phyloP scores from a whole-genome alignment of 1,140 invertebrate species.

The Delia radicum region DNA sequence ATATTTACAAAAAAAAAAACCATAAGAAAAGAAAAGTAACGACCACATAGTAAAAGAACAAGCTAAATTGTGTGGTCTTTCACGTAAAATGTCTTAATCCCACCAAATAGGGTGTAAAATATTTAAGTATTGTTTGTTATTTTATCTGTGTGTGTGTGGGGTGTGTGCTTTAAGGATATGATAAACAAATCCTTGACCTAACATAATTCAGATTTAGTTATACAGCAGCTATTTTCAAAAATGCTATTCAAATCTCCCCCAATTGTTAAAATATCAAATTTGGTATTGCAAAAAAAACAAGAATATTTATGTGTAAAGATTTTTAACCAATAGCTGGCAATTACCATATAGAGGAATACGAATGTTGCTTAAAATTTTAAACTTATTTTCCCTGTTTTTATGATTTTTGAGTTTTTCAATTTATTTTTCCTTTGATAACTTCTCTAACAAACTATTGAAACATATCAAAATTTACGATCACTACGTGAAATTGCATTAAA shows the following conservation, averaged over 20 bases:
- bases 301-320: too few relatives aligned
- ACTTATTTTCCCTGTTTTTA: neutral
- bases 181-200: slow-evolving; percentile 26
- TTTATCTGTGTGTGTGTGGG: neutral
- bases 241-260: slow-evolving; percentile 3
- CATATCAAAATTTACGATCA: slow-evolving; percentile 26
- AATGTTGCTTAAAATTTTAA: neutral
- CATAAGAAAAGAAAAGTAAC: too few relatives aligned
- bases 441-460: neutral
- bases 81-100: neutral
- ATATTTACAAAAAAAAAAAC: too few relatives aligned
- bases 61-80: too few relatives aligned
- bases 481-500: slow-evolving; percentile 24
- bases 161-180: neutral
- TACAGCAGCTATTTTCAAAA: neutral
- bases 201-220: slow-evolving; percentile 18
- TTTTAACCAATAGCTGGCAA: too few relatives aligned
- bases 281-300: neutral
- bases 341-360: neutral
- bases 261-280: neutral
- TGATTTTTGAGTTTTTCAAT: neutral
- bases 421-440: neutral
- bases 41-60: too few relatives aligned
- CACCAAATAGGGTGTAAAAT: neutral
- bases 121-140: neutral